Conservation (phyloP, 2,113 vertebrate genomes). For the Petrocephalus zakoni region DNA sequence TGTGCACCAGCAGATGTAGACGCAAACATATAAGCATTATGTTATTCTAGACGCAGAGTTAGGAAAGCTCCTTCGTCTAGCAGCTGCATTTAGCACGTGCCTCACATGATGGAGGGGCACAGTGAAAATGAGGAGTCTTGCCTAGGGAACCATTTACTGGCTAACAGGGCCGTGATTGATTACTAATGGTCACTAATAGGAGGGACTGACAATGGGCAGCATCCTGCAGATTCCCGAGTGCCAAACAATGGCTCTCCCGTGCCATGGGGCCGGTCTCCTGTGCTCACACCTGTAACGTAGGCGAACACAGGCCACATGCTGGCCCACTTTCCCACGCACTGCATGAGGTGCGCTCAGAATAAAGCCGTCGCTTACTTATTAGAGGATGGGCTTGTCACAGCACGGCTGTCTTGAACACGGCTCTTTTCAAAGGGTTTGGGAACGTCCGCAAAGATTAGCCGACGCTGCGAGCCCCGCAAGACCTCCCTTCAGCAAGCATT, state of each 20-base stretch:
- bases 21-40: background rate
- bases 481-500: slow-evolving; percentile 8
- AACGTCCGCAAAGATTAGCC: background rate
- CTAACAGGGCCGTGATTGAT: slow-evolving; percentile 43
- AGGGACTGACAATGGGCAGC: slow-evolving; percentile 42
- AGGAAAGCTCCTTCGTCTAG: no score
- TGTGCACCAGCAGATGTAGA: background rate
- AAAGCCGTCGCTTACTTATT: slow-evolving; percentile 52
- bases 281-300: slow-evolving; percentile 56
- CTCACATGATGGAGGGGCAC: background rate
- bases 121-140: background rate
- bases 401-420: slow-evolving; percentile 35
- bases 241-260: slow-evolving; percentile 33
- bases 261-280: background rate
- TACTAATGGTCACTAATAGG: slow-evolving; percentile 38
- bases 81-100: background rate
- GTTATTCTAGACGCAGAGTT: background rate
- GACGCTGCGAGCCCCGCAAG: background rate
- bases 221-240: slow-evolving; percentile 51
- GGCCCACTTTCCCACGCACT: slow-evolving; percentile 55
- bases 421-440: slow-evolving; percentile 34
- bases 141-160: slow-evolving; percentile 39
- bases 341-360: slow-evolving; percentile 14
- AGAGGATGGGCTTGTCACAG: slow-evolving; percentile 47
- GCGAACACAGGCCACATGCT: slow-evolving; percentile 54